A percentile compares a stretch with the other conserved stretches of the same genome.
These are phyloP conservation scores for Colinus virginianus DNA, from an alignment of 2,113 vertebrate genomes.

Conservation along the genomic window DNA sequence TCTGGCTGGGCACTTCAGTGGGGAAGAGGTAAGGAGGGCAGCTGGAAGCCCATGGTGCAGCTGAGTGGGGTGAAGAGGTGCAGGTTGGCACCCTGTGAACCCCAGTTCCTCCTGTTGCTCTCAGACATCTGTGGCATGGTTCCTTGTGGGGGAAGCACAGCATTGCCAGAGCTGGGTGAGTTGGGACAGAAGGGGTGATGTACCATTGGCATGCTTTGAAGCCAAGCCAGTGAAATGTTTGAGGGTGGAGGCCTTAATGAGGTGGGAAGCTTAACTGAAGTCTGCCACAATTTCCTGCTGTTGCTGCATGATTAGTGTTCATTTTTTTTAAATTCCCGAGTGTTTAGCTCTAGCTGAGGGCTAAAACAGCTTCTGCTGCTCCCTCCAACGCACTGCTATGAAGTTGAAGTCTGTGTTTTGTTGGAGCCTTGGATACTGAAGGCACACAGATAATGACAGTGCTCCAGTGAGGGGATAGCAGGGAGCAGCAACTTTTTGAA, in stretches of 20 bases:
- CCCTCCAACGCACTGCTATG: background rate
- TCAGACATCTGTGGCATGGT: rapidly evolving
- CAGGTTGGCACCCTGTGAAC: rapidly evolving
- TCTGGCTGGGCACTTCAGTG: background rate
- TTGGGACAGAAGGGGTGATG: background rate
- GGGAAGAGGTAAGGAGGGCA: background rate
- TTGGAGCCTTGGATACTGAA: background rate
- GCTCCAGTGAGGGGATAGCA: background rate
- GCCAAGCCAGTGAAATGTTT: background rate
- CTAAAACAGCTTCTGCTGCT: background rate
- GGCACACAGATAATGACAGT: background rate
- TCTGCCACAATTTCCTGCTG: background rate
- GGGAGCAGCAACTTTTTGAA: background rate
- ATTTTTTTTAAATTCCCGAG: rapidly evolving
- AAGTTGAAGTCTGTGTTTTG: background rate
- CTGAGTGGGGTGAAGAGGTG: background rate
- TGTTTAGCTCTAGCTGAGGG: background rate
- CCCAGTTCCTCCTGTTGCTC: background rate
- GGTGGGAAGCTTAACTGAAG: background rate
- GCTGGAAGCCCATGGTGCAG: rapidly evolving
- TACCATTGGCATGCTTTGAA: background rate
- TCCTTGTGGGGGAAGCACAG: background rate
- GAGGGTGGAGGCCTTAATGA: background rate
- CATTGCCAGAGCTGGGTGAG: rapidly evolving
- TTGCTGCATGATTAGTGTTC: background rate